Conservation (phyloP, 2,797 vertebrate genomes). For the Sciurus vulgaris region DNA sequence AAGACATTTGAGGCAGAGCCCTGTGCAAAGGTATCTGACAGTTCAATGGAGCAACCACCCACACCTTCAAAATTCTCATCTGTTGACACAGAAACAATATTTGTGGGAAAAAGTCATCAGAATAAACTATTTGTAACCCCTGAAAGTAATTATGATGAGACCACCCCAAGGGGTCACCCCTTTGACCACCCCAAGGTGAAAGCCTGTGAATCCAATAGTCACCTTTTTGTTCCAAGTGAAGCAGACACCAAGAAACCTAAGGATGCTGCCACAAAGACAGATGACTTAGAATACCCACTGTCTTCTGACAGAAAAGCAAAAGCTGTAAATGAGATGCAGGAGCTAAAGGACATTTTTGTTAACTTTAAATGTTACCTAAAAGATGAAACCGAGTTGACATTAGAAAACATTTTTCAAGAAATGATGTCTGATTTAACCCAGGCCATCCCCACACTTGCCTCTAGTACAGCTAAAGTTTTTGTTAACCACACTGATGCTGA, state of each 20-base stretch:
- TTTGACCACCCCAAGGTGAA: background rate
- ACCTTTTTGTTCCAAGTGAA: slow-evolving; percentile 60
- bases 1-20: slow-evolving; percentile 63
- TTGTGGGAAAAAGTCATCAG: slow-evolving; percentile 5
- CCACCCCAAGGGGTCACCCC: too few relatives aligned
- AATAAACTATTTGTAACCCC: background rate
- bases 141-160: slow-evolving; percentile 26
- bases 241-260: slow-evolving; percentile 58
- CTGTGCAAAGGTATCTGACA: slow-evolving; percentile 14
- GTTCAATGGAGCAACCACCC: background rate
- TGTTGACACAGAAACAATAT: slow-evolving; percentile 37
- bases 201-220: slow-evolving; percentile 74
- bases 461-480: slow-evolving; percentile 80
- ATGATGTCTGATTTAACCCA: slow-evolving; percentile 78
- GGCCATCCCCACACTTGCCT: slow-evolving; percentile 77
- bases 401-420: slow-evolving; percentile 82
- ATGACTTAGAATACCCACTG: background rate
- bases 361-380: slow-evolving; percentile 82
- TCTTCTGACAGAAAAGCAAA: slow-evolving; percentile 52
- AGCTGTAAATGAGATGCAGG: slow-evolving; percentile 64
- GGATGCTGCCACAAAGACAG: slow-evolving; percentile 80
- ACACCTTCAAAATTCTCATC: slow-evolving; percentile 64
- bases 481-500: slow-evolving; percentile 58
- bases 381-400: slow-evolving; percentile 79
- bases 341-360: slow-evolving; percentile 78